Conservation (phyloP, 2,888 invertebrate species). For the Phania funesta region DNA sequence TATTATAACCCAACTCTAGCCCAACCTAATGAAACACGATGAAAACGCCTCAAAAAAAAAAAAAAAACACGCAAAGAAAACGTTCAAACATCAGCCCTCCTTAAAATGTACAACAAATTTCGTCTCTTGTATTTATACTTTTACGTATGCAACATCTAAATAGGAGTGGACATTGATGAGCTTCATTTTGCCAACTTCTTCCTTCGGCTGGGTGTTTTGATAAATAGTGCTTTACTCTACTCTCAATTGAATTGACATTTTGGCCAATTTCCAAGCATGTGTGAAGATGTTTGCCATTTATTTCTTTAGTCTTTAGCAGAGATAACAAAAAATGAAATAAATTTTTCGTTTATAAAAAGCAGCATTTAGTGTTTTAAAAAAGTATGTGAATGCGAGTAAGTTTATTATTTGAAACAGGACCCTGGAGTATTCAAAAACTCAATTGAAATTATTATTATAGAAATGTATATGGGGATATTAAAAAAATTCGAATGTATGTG, state of each 20-base stretch:
- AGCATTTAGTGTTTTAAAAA: conserved; percentile 39
- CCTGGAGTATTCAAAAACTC: conserved; percentile 45
- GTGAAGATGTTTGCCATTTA: conserved; percentile 62
- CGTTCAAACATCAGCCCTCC: conserved; percentile 25
- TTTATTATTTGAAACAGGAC: conserved; percentile 59
- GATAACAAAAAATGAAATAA: background rate
- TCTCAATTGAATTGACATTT: conserved; percentile 76
- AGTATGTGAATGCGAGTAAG: conserved; percentile 14
- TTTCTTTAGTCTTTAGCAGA: conserved; percentile 16
- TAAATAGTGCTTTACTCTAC: conserved; percentile 35
- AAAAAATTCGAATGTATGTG: background rate
- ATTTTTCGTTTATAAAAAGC: conserved; percentile 11
- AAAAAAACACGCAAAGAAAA: background rate
- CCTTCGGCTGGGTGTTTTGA: conserved; percentile 9
- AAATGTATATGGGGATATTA: conserved; percentile 29
- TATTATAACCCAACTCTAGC: background rate
- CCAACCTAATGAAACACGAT: background rate
- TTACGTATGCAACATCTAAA: conserved; percentile 53
- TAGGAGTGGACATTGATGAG: conserved; percentile 61
- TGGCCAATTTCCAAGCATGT: conserved; percentile 77
- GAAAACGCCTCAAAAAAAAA: background rate
- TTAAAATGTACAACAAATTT: conserved; percentile 50
- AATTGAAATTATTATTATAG: conserved; percentile 54
- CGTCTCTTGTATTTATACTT: conserved; percentile 16
- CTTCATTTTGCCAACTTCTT: conserved; percentile 7